Percentiles rank a stretch among this genome's conserved stretches.
These are phyloP conservation scores for Copidosoma floridanum DNA, from an alignment of 1,140 invertebrate species.

Conservation along the genomic window DNA sequence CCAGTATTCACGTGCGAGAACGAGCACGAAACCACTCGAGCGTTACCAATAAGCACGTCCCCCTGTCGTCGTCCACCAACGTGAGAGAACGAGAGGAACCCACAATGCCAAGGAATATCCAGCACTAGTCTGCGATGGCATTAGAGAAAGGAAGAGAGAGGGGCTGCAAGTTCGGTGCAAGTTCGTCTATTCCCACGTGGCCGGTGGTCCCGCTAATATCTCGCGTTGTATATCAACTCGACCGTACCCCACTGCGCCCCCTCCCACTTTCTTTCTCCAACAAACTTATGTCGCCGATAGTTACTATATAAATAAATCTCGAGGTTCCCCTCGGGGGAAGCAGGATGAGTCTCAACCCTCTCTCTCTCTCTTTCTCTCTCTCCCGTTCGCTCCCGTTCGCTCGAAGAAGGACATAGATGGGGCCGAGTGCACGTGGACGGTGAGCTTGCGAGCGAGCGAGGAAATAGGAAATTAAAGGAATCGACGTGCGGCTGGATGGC, in stretches of 20 bases:
- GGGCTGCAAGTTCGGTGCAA: conserved; percentile 43
- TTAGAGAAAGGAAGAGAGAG: too few relatives aligned
- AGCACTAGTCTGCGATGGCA: not conserved
- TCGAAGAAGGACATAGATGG: too few relatives aligned
- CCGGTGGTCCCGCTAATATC: conserved; percentile 24
- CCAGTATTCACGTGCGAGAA: too few relatives aligned
- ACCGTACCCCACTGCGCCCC: not conserved
- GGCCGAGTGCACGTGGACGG: too few relatives aligned
- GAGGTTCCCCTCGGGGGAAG: not conserved
- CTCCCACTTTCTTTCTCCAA: too few relatives aligned
- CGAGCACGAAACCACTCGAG: too few relatives aligned
- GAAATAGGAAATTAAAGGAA: too few relatives aligned
- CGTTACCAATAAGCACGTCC: not conserved
- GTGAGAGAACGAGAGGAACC: too few relatives aligned
- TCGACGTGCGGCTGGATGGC: too few relatives aligned
- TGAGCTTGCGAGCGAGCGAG: too few relatives aligned
- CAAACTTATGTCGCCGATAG: conserved; percentile 49
- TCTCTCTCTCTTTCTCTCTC: not conserved
- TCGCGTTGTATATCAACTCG: conserved; percentile 39
- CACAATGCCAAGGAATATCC: not conserved
- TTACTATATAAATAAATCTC: conserved; percentile 49
- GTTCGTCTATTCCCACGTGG: conserved; percentile 40
- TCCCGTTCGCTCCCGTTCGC: not conserved
- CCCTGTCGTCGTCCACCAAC: not conserved
- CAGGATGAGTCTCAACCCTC: conserved; percentile 4